phyloP scores from a whole-genome alignment of 2,113 vertebrate species.

The Phalacrocorax pelagicus region DNA sequence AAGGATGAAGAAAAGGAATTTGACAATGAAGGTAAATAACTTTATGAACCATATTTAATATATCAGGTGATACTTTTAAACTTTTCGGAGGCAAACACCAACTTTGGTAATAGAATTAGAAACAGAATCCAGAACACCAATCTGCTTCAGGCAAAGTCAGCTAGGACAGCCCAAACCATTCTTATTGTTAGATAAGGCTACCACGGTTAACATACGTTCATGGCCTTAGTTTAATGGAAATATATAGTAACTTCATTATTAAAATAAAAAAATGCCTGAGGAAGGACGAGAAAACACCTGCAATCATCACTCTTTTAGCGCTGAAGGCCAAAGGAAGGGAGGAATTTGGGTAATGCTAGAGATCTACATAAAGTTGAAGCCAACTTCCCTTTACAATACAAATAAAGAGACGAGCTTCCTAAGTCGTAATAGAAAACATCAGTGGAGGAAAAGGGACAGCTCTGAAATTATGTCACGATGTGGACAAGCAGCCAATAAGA shows the following conservation, averaged over 20 bases:
- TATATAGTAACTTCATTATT: neutral
- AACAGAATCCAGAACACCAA: neutral
- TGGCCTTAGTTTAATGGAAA: neutral
- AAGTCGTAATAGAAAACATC: neutral
- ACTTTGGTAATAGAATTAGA: neutral
- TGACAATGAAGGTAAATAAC: neutral
- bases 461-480: conserved; percentile 1
- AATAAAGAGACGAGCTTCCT: neutral
- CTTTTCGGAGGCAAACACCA: neutral
- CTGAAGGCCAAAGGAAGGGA: neutral
- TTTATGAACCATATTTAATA: neutral
- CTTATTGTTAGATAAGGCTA: neutral
- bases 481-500: neutral
- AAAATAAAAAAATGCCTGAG: fast-evolving
- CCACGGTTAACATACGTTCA: fast-evolving
- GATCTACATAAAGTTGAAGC: neutral
- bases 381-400: neutral
- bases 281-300: neutral
- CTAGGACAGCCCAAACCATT: neutral
- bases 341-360: neutral
- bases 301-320: neutral
- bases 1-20: neutral
- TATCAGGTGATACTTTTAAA: neutral
- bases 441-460: neutral
- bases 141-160: neutral